Percentiles rank a stretch among this genome's conserved stretches.
These are phyloP conservation scores for Pseudochirops corinnae DNA, from an alignment of 2,797 vertebrate genomes.

Conservation along the genomic window DNA sequence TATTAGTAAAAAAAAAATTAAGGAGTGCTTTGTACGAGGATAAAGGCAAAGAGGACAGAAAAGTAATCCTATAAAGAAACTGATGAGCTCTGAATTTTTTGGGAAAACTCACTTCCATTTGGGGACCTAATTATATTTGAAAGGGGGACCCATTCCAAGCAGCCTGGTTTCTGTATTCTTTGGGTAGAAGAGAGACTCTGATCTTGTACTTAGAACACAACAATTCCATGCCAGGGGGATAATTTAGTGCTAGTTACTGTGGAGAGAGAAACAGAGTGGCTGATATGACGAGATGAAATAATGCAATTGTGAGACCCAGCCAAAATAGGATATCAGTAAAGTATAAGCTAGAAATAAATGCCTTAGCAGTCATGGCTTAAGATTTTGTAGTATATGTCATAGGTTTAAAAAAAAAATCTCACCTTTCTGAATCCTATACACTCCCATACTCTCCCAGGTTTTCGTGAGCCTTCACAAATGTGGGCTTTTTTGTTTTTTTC, in stretches of 20 bases:
- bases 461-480: not conserved
- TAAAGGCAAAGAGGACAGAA: not conserved
- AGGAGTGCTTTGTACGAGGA: not conserved
- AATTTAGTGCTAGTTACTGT: not conserved
- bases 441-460: not conserved
- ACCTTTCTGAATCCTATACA: not conserved
- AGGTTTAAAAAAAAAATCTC: not conserved
- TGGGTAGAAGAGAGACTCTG: not conserved
- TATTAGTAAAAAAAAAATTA: not conserved
- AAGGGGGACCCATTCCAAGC: not conserved
- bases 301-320: not conserved
- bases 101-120: not conserved
- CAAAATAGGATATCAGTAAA: not conserved
- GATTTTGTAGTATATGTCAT: not conserved
- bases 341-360: not conserved
- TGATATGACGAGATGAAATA: not conserved
- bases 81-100: not conserved
- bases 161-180: not conserved
- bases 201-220: not conserved
- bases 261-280: not conserved
- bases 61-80: not conserved
- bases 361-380: not conserved
- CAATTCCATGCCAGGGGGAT: not conserved
- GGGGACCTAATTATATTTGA: not conserved
- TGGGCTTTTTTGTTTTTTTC: not conserved